Evolutionary conservation across 92 coral and sea anemone species (phyloP).

Genomic region (Umimayanthus chanpuru): DNA sequence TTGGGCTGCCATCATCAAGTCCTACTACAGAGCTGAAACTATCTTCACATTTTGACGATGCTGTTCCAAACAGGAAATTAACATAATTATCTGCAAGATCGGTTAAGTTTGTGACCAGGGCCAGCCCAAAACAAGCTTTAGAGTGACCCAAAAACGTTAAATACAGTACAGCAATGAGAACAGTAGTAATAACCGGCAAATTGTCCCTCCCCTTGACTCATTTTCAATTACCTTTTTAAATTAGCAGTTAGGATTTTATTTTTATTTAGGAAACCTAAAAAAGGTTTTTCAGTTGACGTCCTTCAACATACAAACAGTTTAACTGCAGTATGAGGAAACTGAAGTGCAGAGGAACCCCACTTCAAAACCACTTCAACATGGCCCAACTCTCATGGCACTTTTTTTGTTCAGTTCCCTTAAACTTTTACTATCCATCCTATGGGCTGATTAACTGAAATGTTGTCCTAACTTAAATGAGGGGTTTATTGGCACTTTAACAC

Average conservation of each 20-base stretch:
- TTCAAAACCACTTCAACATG: neutral
- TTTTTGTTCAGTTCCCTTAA: neutral
- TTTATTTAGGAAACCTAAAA: neutral
- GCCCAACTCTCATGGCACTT: neutral
- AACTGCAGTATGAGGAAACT: neutral
- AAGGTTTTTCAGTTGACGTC: neutral
- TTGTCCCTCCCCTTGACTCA: neutral
- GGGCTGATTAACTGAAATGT: no score
- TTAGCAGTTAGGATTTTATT: neutral
- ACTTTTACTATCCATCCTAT: no score
- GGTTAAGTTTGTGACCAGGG: no score
- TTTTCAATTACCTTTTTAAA: neutral
- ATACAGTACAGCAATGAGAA: no score
- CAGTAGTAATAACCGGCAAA: neutral
- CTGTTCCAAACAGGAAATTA: neutral
- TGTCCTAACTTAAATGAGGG: no score
- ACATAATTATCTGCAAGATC: neutral
- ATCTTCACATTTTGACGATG: no score
- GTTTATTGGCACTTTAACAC: neutral
- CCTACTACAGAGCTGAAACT: neutral
- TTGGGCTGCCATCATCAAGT: neutral
- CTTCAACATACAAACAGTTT: neutral
- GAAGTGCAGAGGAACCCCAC: neutral
- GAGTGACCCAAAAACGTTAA: neutral
- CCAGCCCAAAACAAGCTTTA: neutral